phyloP scores from a whole-genome alignment of 2,797 vertebrate species.

The Malurus splendens region DNA sequence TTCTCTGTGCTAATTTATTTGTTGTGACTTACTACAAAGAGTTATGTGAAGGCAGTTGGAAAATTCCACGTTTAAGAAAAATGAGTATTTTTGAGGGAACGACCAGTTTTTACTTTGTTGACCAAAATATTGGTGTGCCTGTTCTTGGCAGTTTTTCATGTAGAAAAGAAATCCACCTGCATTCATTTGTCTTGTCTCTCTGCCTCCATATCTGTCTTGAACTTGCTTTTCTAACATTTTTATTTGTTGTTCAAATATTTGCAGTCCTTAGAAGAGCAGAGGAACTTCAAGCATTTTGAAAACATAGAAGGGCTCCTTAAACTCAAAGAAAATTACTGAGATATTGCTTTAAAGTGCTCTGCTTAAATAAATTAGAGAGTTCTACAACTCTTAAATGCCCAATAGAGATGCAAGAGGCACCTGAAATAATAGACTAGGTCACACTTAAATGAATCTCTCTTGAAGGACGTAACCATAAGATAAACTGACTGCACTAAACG shows the following conservation, averaged over 20 bases:
- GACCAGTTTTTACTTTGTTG: not conserved
- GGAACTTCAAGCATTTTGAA: constrained; percentile 64
- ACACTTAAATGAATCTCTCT: constrained; percentile 70
- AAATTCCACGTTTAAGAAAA: not conserved
- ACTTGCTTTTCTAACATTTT: constrained; percentile 12
- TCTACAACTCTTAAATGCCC: constrained; percentile 65
- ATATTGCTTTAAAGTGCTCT: constrained; percentile 55
- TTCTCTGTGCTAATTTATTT: not conserved
- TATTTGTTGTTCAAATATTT: constrained; percentile 67
- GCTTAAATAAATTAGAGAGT: constrained; percentile 72
- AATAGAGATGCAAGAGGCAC: constrained; percentile 63
- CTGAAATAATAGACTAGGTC: constrained; percentile 66
- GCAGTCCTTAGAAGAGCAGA: constrained; percentile 54
- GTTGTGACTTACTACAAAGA: not conserved
- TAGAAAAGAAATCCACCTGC: not conserved
- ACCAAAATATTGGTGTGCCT: not conserved
- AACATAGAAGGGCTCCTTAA: constrained; percentile 59
- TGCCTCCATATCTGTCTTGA: not conserved
- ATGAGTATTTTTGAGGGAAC: not conserved
- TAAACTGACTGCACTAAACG: constrained; percentile 52
- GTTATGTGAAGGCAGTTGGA: not conserved
- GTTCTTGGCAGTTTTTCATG: not conserved
- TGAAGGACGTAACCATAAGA: constrained; percentile 61
- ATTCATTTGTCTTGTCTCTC: not conserved
- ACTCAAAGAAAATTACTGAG: constrained; percentile 61